Percentiles rank a stretch among this genome's conserved stretches.
Conservation (phyloP, 2,888 invertebrate genomes). For the Dasypolia templi region DNA sequence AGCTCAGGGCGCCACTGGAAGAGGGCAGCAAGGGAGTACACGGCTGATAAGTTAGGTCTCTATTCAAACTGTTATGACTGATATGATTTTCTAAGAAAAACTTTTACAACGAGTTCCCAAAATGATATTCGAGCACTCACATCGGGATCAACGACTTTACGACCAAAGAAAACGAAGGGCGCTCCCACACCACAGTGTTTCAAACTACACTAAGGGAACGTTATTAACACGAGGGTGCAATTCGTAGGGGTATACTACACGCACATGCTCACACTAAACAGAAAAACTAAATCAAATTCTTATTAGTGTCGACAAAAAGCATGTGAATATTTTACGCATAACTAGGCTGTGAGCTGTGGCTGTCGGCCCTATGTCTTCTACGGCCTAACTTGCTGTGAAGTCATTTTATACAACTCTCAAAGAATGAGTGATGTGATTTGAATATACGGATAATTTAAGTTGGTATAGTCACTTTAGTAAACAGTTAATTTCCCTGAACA, state of each 20-base stretch:
- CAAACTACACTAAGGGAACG: constrained; percentile 21
- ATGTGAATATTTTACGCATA: not conserved
- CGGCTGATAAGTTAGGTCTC: not conserved
- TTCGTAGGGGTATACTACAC: constrained; percentile 19
- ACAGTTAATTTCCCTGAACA: not conserved
- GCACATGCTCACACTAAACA: not conserved
- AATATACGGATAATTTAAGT: not conserved
- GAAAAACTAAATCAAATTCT: constrained; percentile 9
- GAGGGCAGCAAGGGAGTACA: too few species aligned
- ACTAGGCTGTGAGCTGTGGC: not conserved
- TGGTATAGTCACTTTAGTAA: not conserved
- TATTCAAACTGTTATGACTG: not conserved
- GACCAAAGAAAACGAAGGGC: constrained; percentile 29
- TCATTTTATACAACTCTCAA: not conserved
- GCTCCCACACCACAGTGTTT: not conserved
- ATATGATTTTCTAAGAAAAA: not conserved
- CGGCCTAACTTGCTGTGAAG: too few species aligned
- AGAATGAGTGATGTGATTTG: not conserved
- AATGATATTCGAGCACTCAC: not conserved
- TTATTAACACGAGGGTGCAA: constrained; percentile 53
- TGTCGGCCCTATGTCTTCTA: too few species aligned
- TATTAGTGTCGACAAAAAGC: not conserved
- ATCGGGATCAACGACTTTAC: constrained; percentile 36
- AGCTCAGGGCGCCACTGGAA: too few species aligned
- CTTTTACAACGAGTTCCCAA: not conserved